phyloP scores from a whole-genome alignment of 2,113 vertebrate genomes.

The Lagopus muta region DNA sequence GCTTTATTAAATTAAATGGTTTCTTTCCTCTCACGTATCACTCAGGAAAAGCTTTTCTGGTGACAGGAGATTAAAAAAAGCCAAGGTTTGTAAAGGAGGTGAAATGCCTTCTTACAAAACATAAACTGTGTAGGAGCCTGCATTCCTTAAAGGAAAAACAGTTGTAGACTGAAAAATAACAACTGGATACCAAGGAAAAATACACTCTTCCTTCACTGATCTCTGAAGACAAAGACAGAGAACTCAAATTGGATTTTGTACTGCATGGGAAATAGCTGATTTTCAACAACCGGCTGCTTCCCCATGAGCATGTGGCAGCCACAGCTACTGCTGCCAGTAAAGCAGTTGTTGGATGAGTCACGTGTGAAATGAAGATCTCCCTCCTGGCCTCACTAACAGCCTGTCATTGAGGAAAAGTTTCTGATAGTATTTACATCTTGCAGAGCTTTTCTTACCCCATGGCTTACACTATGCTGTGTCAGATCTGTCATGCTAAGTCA shows the following conservation, averaged over 20 bases:
- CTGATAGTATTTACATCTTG: not conserved
- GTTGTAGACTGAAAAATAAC: not conserved
- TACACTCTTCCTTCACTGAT: not conserved
- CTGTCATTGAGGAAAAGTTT: not conserved
- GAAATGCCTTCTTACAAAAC: not conserved
- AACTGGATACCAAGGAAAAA: not conserved
- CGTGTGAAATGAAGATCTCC: not conserved
- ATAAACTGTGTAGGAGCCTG: not conserved
- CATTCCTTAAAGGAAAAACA: conserved; percentile 1
- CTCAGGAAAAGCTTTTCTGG: not conserved
- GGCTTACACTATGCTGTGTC: not conserved
- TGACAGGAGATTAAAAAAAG: not conserved
- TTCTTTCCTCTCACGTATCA: not conserved
- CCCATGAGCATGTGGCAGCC: not conserved
- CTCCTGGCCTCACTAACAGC: not conserved
- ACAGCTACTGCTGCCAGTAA: not conserved
- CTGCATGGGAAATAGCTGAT: not conserved
- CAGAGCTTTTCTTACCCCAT: not conserved
- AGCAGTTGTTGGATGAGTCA: not conserved
- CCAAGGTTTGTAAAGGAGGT: not conserved
- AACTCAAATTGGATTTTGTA: not conserved
- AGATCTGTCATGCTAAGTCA: not conserved
- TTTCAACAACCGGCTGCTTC: not conserved
- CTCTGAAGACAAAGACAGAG: not conserved
- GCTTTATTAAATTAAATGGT: not conserved